Evolutionary conservation across 2,113 vertebrate genomes (phyloP).

Genomic region (Osmerus eperlanus): DNA sequence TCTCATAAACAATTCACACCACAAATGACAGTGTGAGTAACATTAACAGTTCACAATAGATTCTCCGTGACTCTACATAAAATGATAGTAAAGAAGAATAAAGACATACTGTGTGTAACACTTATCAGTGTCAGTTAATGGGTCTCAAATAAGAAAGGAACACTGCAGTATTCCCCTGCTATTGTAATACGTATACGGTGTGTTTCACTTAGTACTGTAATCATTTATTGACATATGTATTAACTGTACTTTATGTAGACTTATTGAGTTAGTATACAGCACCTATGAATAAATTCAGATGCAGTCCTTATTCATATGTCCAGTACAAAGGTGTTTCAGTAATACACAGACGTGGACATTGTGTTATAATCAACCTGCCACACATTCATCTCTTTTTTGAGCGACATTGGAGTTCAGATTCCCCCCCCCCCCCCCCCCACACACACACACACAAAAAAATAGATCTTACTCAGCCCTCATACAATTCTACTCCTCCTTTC

Average conservation of each 20-base stretch:
- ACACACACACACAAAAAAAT: not conserved
- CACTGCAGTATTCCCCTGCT: too few relatives aligned
- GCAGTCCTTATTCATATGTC: not conserved
- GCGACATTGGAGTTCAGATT: not conserved
- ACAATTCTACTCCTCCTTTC: too few relatives aligned
- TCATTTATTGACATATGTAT: too few relatives aligned
- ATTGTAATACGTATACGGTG: too few relatives aligned
- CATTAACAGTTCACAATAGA: constrained; percentile 17
- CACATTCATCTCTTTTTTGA: constrained; percentile 2
- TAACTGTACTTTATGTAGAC: too few relatives aligned
- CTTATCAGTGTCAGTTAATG: too few relatives aligned
- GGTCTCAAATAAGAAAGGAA: too few relatives aligned
- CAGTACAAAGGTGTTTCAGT: not conserved
- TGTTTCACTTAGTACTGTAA: too few relatives aligned
- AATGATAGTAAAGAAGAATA: not conserved
- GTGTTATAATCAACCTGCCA: not conserved
- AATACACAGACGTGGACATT: constrained; percentile 9
- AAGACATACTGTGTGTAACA: too few relatives aligned
- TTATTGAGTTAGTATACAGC: too few relatives aligned
- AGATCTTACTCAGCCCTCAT: too few relatives aligned
- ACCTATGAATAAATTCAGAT: not conserved
- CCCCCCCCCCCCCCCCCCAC: too few relatives aligned
- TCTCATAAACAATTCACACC: not conserved
- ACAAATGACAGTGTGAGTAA: constrained; percentile 16
- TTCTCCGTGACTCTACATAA: constrained; percentile 27